A percentile compares a stretch with the other conserved stretches of the same genome.
These are phyloP conservation scores for Eretmocerus hayati DNA, from an alignment of 2,888 invertebrate species.

Conservation along the genomic window DNA sequence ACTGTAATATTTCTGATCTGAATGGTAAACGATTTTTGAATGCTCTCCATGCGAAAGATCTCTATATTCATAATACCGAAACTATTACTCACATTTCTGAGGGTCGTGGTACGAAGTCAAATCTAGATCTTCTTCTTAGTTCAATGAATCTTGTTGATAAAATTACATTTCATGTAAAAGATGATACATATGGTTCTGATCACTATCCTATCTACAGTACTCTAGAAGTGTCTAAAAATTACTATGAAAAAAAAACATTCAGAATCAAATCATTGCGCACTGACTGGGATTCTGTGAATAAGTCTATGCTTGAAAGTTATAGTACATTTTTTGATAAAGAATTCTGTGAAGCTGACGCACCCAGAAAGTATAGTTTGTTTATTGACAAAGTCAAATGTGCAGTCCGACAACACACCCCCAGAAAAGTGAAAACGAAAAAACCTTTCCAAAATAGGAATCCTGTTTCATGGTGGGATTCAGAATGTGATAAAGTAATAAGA, in stretches of 20 bases:
- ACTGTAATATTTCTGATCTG: not conserved
- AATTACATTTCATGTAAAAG: not conserved
- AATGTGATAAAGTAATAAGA: not conserved
- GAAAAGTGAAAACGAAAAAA: too few relatives aligned
- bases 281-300: not conserved
- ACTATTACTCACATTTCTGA: not conserved
- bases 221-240: not conserved
- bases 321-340: too few relatives aligned
- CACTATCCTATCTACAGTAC: not conserved
- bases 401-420: too few relatives aligned
- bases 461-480: too few relatives aligned
- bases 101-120: not conserved
- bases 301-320: not conserved
- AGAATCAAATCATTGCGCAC: not conserved
- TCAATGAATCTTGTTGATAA: not conserved
- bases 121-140: not conserved
- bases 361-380: too few relatives aligned
- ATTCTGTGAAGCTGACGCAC: too few relatives aligned
- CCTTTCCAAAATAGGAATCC: too few relatives aligned
- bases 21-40: not conserved
- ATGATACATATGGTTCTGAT: constrained; percentile 1
- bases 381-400: too few relatives aligned
- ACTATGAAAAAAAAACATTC: not conserved
- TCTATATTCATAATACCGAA: not conserved
- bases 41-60: not conserved